Percentiles rank a stretch among this genome's conserved stretches.
These are phyloP conservation scores for Caerostris darwini DNA, from an alignment of 1,140 invertebrate genomes.

Conservation along the genomic window DNA sequence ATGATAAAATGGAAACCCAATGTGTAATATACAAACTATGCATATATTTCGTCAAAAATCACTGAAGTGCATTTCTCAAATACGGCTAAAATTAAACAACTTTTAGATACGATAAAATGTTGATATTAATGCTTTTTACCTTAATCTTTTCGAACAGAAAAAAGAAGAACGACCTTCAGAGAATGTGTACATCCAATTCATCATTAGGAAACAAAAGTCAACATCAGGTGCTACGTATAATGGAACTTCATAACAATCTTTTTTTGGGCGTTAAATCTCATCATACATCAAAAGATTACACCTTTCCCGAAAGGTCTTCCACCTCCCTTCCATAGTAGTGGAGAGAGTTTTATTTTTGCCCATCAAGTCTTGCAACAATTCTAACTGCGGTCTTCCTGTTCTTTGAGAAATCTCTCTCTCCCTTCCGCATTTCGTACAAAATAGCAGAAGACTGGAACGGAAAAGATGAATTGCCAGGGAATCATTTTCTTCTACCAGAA, in stretches of 20 bases:
- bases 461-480: no score
- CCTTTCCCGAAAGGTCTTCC: neutral
- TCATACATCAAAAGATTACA: neutral
- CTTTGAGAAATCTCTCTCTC: slow-evolving; percentile 33
- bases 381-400: slow-evolving; percentile 11
- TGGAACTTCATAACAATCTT: neutral
- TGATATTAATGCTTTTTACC: no score
- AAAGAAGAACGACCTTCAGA: neutral
- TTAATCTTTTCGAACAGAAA: no score
- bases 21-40: no score
- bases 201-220: neutral
- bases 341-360: neutral
- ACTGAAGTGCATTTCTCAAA: no score
- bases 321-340: neutral
- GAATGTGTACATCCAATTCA: neutral
- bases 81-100: no score
- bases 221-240: neutral
- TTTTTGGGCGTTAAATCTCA: neutral
- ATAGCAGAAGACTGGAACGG: neutral
- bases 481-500: neutral
- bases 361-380: neutral
- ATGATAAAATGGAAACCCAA: no score
- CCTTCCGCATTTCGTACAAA: slow-evolving; percentile 36
- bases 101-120: no score
- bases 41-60: no score